Evolutionary conservation across 2,888 invertebrate species (phyloP).

Genomic region (Nymphalis polychloros): DNA sequence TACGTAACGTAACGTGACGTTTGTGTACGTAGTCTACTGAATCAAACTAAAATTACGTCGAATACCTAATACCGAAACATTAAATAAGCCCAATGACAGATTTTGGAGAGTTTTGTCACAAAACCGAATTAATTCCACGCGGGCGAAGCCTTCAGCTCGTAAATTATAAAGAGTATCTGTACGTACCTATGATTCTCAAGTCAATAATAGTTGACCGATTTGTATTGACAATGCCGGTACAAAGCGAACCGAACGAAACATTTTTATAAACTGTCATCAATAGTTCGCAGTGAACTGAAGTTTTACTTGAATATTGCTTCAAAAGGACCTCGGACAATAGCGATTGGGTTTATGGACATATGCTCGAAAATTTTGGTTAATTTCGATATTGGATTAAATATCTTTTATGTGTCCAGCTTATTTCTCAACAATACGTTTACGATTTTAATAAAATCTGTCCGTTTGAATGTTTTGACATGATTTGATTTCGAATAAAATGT

Average conservation of each 20-base stretch:
- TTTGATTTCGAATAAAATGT: conserved; percentile 9
- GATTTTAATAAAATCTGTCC: conserved; percentile 59
- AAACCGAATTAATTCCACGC: too few species aligned
- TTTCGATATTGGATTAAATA: conserved; percentile 76
- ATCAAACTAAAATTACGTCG: too few species aligned
- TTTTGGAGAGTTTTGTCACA: too few species aligned
- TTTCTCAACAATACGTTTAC: conserved; percentile 57
- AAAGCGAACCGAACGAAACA: conserved; percentile 53
- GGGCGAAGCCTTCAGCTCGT: conserved; percentile 15
- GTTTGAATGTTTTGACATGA: conserved; percentile 64
- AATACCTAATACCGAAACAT: too few species aligned
- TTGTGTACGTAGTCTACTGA: too few species aligned
- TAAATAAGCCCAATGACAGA: too few species aligned
- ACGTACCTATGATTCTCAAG: conserved; percentile 49
- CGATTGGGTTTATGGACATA: conserved; percentile 58
- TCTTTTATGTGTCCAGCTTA: conserved; percentile 65
- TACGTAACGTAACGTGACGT: too few species aligned
- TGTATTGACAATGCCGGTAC: conserved; percentile 45
- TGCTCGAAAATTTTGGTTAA: conserved; percentile 60
- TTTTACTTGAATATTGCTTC: conserved; percentile 54
- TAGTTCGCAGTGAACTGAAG: conserved; percentile 54
- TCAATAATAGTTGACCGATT: conserved; percentile 50
- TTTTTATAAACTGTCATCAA: conserved; percentile 70
- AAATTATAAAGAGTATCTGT: conserved; percentile 27
- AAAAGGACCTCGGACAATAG: conserved; percentile 67